Evolutionary conservation across 2,888 invertebrate species (phyloP).

Genomic region (Acanthosepion lycidas): DNA sequence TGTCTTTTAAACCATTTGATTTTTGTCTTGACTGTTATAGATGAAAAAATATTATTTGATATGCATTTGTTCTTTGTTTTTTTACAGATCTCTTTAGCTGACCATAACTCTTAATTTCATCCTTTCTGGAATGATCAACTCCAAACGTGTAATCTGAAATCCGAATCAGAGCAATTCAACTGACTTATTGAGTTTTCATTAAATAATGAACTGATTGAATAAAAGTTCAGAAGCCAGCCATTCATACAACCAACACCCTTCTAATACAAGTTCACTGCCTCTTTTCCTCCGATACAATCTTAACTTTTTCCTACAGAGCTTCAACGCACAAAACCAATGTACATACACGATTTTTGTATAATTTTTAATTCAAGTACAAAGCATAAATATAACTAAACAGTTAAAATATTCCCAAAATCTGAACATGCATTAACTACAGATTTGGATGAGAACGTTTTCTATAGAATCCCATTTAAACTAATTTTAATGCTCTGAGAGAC

Average conservation of each 20-base stretch:
- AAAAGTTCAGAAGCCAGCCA: not conserved
- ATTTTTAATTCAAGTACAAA: not conserved
- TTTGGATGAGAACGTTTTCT: not conserved
- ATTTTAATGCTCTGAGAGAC: not conserved
- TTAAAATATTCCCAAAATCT: not conserved
- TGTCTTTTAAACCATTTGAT: not conserved
- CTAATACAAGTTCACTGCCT: not conserved
- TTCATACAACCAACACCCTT: not conserved
- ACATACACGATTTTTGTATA: not conserved
- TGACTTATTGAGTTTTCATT: not conserved
- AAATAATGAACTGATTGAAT: not conserved
- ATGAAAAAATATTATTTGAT: not conserved
- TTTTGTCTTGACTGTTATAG: not conserved
- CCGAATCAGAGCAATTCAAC: not conserved
- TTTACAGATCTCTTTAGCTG: not conserved
- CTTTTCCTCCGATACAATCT: not conserved
- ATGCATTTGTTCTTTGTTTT: not conserved
- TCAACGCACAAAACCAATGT: not conserved
- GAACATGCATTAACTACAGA: not conserved
- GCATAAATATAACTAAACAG: not conserved
- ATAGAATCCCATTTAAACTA: not conserved
- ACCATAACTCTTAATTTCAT: not conserved
- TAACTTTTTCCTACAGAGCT: not conserved
- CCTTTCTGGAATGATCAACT: not conserved
- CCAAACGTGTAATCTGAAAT: not conserved